Conservation (phyloP, 2,113 vertebrate species). For the Noctilio leporinus region DNA sequence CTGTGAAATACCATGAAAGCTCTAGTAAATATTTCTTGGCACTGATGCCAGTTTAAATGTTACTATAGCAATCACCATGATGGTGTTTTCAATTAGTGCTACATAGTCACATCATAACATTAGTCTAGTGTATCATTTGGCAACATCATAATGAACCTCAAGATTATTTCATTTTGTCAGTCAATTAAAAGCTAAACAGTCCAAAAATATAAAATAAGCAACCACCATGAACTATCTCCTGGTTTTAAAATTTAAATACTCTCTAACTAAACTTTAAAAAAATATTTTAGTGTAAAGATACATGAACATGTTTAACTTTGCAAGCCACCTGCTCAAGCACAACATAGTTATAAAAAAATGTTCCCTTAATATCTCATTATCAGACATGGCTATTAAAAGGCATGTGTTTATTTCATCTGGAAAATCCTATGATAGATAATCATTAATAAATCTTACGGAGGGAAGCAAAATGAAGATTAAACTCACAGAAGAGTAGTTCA, state of each 20-base stretch:
- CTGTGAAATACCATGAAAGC: conserved; percentile 37
- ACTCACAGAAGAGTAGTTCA: neutral
- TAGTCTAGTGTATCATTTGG: conserved; percentile 54
- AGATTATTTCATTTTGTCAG: conserved; percentile 58
- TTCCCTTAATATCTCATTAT: neutral
- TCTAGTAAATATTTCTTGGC: conserved; percentile 65
- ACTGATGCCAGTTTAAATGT: conserved; percentile 71
- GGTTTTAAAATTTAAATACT: neutral
- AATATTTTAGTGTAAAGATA: neutral
- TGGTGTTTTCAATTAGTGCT: conserved; percentile 75
- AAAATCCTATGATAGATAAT: neutral
- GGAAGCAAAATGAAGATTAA: neutral
- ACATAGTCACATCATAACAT: conserved; percentile 34
- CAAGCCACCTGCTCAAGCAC: neutral
- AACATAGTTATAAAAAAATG: neutral
- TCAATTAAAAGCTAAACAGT: conserved; percentile 28
- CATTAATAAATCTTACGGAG: neutral
- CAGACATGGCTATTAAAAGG: neutral
- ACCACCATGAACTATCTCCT: neutral
- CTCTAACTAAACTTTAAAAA: neutral
- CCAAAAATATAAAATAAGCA: neutral
- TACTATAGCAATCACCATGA: conserved; percentile 76
- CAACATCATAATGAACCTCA: conserved; percentile 44
- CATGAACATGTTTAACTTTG: neutral
- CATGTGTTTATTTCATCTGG: neutral